Conservation (phyloP, 35 echinoderm and acorn worm genomes). For the Lytechinus pictus region DNA sequence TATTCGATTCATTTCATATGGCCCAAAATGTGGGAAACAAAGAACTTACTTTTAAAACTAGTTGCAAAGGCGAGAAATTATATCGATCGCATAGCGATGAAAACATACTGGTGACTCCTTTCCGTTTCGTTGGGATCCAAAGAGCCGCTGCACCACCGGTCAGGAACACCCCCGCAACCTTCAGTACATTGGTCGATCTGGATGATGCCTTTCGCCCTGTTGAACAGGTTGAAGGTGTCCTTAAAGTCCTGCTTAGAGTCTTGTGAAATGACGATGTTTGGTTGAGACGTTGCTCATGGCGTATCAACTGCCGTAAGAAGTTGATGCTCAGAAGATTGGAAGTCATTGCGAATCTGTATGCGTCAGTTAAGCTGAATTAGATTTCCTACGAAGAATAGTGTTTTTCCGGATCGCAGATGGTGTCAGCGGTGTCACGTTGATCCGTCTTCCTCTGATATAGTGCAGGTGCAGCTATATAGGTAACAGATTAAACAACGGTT, state of each 20-base stretch:
- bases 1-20: too few relatives aligned
- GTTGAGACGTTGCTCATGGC: background rate
- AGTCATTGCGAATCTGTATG: background rate
- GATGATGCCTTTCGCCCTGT: background rate
- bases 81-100: background rate
- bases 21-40: background rate
- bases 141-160: background rate
- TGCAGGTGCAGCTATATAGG: too few relatives aligned
- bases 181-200: background rate
- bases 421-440: too few relatives aligned
- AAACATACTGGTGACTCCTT: background rate
- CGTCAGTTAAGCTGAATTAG: too few relatives aligned
- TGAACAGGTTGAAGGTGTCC: background rate
- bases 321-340: background rate
- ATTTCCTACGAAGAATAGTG: too few relatives aligned
- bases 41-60: background rate
- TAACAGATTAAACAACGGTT: too few relatives aligned
- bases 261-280: background rate
- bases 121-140: background rate
- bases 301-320: background rate
- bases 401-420: too few relatives aligned
- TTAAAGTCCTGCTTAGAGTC: background rate
- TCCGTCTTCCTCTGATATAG: too few relatives aligned
- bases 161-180: background rate
- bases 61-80: background rate